These are phyloP conservation scores for Porites lobata DNA, from an alignment of 92 coral and sea anemone genomes.

Conservation along the genomic window DNA sequence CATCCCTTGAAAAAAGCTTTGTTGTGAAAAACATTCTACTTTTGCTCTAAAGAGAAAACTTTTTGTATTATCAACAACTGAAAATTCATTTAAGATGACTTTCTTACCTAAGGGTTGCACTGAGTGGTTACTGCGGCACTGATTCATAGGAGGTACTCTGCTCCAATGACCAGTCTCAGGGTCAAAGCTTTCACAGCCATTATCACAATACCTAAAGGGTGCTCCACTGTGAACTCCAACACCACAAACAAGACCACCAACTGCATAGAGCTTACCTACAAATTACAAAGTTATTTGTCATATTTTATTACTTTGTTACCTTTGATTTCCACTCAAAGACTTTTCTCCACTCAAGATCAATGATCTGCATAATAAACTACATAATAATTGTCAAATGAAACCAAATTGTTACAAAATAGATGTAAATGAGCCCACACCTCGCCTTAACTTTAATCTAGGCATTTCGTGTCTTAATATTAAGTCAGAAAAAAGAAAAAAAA, in stretches of 20 bases:
- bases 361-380: too few relatives aligned
- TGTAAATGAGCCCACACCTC: too few relatives aligned
- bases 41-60: too few relatives aligned
- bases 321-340: not conserved
- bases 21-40: too few relatives aligned
- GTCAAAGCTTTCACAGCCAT: constrained; percentile 87
- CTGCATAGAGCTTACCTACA: constrained; percentile 85
- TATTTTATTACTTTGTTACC: not conserved
- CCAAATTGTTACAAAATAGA: too few relatives aligned
- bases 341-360: too few relatives aligned
- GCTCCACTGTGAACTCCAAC: constrained; percentile 83
- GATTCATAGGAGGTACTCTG: constrained; percentile 82
- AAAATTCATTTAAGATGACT: not conserved
- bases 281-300: not conserved
- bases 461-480: too few relatives aligned
- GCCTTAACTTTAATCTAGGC: too few relatives aligned
- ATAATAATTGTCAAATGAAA: too few relatives aligned
- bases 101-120: constrained; percentile 82
- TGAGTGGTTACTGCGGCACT: constrained; percentile 92
- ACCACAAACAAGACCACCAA: constrained; percentile 94
- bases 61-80: too few relatives aligned
- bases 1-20: too few relatives aligned
- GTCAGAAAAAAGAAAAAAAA: too few relatives aligned
- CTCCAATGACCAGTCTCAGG: constrained; percentile 82
- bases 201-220: constrained; percentile 93